Percentiles rank a stretch among this genome's conserved stretches.
Evolutionary conservation across 2,888 invertebrate species (phyloP).

Genomic region (Andrena minutula): DNA sequence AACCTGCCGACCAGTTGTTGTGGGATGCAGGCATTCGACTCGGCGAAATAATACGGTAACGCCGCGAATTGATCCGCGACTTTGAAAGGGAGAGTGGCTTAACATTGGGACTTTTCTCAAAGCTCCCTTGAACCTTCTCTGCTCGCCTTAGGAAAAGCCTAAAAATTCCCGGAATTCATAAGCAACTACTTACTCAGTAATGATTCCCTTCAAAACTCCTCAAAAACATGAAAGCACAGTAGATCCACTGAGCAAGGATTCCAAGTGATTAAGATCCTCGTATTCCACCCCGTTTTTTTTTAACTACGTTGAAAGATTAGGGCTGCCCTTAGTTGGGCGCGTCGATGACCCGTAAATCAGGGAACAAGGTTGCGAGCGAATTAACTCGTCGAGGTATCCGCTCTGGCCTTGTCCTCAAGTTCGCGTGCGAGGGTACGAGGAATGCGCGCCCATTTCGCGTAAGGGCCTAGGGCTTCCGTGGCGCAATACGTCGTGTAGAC

Average conservation of each 20-base stretch:
- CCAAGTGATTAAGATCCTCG: background rate
- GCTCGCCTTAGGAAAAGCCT: background rate
- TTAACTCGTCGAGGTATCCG: constrained; percentile 67
- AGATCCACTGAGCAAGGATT: background rate
- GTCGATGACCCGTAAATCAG: constrained; percentile 58
- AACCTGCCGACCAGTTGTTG: constrained; percentile 68
- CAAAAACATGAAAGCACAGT: no score
- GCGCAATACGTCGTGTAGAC: constrained; percentile 68
- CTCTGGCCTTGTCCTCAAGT: constrained; percentile 66
- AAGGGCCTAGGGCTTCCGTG: constrained; percentile 73
- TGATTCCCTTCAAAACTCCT: no score
- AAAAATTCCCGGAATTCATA: background rate
- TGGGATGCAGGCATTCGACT: constrained; percentile 69
- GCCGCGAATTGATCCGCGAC: constrained; percentile 47
- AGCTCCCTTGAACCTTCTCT: constrained; percentile 20
- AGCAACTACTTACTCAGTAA: no score
- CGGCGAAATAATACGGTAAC: constrained; percentile 68
- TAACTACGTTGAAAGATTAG: constrained; percentile 16
- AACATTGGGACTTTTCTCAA: constrained; percentile 55
- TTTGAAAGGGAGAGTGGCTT: constrained; percentile 60
- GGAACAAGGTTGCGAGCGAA: constrained; percentile 53
- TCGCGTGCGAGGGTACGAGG: constrained; percentile 65
- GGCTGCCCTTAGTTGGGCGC: constrained; percentile 67
- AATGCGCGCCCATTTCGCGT: constrained; percentile 69
- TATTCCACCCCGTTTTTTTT: background rate